These are phyloP conservation scores for Dendrocopos noguchii DNA, from an alignment of 2,113 vertebrate genomes.

Conservation along the genomic window DNA sequence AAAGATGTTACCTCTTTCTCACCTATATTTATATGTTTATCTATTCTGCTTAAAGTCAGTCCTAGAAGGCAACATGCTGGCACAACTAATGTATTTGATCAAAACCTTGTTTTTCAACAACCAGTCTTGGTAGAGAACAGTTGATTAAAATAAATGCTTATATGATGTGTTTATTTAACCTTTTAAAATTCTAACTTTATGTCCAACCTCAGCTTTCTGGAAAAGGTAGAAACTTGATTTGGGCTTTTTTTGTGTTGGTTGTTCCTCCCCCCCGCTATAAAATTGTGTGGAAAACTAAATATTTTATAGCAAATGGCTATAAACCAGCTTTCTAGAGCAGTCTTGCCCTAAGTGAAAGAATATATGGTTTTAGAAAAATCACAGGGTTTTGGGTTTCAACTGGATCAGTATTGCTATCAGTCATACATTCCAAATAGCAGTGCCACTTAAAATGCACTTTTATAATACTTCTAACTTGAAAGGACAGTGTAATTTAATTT, in stretches of 20 bases:
- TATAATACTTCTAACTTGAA: constrained; percentile 33
- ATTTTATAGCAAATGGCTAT: constrained; percentile 26
- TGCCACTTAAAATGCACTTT: neutral
- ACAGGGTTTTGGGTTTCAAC: neutral
- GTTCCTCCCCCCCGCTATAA: neutral
- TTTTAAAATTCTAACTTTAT: constrained; percentile 12
- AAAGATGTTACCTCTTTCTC: constrained; percentile 66
- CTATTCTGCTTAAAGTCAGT: constrained; percentile 72
- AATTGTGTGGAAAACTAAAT: constrained; percentile 41
- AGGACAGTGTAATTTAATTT: constrained; percentile 5
- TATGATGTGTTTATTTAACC: neutral
- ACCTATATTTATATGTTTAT: constrained; percentile 27
- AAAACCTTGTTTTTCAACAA: constrained; percentile 58
- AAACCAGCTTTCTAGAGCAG: neutral
- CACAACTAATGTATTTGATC: constrained; percentile 65
- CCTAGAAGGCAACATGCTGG: constrained; percentile 85
- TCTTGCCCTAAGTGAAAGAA: neutral
- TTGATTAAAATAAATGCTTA: constrained; percentile 65
- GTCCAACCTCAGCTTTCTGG: constrained; percentile 83
- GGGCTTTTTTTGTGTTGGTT: neutral
- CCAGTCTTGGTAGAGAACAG: constrained; percentile 47
- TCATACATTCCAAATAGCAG: constrained; percentile 1
- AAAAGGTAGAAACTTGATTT: constrained; percentile 68
- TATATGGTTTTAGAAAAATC: constrained; percentile 35
- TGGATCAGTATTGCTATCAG: constrained; percentile 28